phyloP scores from a whole-genome alignment of 2,797 vertebrate genomes.

The Moxostoma hubbsi region DNA sequence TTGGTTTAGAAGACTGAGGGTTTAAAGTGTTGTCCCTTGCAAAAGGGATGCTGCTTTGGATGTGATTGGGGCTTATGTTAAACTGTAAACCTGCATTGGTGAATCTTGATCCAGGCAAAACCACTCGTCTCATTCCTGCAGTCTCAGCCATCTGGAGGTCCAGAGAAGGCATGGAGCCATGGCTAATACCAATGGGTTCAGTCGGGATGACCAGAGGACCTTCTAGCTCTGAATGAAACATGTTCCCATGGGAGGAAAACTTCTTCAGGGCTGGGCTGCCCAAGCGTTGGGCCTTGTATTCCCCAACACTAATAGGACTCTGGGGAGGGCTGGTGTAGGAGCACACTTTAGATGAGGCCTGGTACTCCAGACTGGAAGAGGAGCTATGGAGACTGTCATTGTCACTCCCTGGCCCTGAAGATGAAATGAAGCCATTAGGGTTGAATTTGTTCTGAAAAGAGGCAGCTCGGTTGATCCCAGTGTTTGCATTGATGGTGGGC shows the following conservation, averaged over 20 bases:
- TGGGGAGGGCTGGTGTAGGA: constrained; percentile 63
- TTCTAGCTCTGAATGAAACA: constrained; percentile 76
- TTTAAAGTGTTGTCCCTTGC: constrained; percentile 66
- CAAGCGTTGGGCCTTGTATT: constrained; percentile 63
- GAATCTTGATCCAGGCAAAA: constrained; percentile 67
- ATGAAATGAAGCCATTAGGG: constrained; percentile 71
- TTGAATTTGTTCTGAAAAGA: constrained; percentile 82
- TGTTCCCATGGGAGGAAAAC: constrained; percentile 78
- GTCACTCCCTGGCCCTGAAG: constrained; percentile 79
- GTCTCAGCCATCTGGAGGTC: constrained; percentile 81
- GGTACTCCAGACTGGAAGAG: constrained; percentile 85
- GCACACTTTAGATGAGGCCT: constrained; percentile 63
- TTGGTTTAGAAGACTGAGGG: constrained; percentile 66
- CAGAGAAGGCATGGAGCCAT: constrained; percentile 76
- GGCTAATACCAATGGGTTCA: constrained; percentile 65
- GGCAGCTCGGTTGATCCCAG: constrained; percentile 69
- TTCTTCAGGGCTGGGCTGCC: constrained; percentile 72
- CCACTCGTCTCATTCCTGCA: constrained; percentile 55
- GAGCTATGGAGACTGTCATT: constrained; percentile 87
- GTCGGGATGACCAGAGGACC: constrained; percentile 59
- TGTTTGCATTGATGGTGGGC: constrained; percentile 64
- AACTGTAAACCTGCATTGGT: constrained; percentile 57
- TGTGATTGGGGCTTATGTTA: constrained; percentile 60
- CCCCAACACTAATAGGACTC: constrained; percentile 57
- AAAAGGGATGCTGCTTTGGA: constrained; percentile 57